Percentiles rank a stretch among this genome's conserved stretches.
These are phyloP conservation scores for Pecten maximus DNA, from an alignment of 2,888 invertebrate species.

Conservation along the genomic window DNA sequence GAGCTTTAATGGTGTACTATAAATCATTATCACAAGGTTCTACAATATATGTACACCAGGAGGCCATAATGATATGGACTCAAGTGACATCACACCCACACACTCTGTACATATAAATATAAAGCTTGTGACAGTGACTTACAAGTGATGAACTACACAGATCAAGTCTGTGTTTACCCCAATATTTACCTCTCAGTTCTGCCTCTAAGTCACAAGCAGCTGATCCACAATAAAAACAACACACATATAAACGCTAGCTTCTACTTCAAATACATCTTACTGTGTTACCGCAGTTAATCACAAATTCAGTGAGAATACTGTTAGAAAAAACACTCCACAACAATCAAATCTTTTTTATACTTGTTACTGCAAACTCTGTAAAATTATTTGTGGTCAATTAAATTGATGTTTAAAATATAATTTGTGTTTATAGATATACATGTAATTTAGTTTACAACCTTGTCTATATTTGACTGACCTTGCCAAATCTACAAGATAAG, in stretches of 20 bases:
- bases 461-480: too few relatives aligned
- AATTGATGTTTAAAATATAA: too few relatives aligned
- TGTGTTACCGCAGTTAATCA: not conserved
- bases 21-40: not conserved
- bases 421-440: too few relatives aligned
- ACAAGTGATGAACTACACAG: not conserved
- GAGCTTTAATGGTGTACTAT: not conserved
- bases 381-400: not conserved
- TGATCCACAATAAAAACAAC: not conserved
- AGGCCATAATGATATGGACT: not conserved
- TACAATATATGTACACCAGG: not conserved
- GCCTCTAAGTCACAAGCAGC: slow-evolving; percentile 24
- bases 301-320: not conserved
- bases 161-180: not conserved
- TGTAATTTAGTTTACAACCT: too few relatives aligned
- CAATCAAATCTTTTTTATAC: not conserved
- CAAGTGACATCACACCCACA: not conserved
- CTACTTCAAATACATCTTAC: not conserved
- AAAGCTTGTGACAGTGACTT: slow-evolving; percentile 18
- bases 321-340: not conserved
- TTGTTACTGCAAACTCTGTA: not conserved
- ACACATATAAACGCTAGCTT: not conserved
- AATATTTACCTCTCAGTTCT: slow-evolving; percentile 17
- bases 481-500: too few relatives aligned
- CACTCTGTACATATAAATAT: not conserved